Percentiles rank a stretch among this genome's conserved stretches.
Evolutionary conservation across 2,888 invertebrate species (phyloP).

Genomic region (Mesorhabditis spiculigera): DNA sequence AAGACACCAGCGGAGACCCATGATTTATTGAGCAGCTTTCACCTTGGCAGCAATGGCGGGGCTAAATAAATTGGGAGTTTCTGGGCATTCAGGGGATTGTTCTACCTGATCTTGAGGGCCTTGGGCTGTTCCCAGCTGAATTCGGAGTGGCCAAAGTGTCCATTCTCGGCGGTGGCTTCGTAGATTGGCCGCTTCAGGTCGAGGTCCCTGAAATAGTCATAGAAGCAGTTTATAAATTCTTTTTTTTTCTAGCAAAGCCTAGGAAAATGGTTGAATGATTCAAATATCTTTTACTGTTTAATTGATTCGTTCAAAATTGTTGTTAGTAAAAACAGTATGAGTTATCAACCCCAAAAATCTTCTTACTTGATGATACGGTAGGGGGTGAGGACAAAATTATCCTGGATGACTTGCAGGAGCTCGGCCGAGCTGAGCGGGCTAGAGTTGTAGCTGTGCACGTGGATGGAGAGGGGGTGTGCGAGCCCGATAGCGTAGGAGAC

Average conservation of each 20-base stretch:
- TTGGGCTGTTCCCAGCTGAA: constrained; percentile 97
- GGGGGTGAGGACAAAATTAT: constrained; percentile 93
- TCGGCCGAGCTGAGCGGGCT: constrained; percentile 76
- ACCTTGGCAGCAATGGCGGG: no score
- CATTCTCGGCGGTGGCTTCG: constrained; percentile 93
- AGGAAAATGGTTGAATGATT: no score
- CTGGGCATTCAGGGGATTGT: no score
- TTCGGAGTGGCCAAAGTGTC: constrained; percentile 92
- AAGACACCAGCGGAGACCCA: no score
- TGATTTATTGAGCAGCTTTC: no score
- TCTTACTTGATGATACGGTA: constrained; percentile 93
- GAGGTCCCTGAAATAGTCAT: constrained; percentile 55
- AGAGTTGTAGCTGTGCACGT: constrained; percentile 93
- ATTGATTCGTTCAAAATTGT: no score
- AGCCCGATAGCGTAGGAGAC: background rate
- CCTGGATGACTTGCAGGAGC: constrained; percentile 77
- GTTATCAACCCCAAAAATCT: no score
- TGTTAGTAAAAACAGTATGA: no score
- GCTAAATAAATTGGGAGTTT: no score
- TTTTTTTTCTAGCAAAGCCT: no score
- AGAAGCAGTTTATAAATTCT: background rate
- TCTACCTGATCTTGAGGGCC: constrained; percentile 63
- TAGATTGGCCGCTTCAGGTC: constrained; percentile 85
- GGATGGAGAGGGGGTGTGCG: constrained; percentile 81
- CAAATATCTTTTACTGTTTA: no score